Evolutionary conservation across 1,140 invertebrate genomes (phyloP).

Genomic region (Drosophila neocordata): DNA sequence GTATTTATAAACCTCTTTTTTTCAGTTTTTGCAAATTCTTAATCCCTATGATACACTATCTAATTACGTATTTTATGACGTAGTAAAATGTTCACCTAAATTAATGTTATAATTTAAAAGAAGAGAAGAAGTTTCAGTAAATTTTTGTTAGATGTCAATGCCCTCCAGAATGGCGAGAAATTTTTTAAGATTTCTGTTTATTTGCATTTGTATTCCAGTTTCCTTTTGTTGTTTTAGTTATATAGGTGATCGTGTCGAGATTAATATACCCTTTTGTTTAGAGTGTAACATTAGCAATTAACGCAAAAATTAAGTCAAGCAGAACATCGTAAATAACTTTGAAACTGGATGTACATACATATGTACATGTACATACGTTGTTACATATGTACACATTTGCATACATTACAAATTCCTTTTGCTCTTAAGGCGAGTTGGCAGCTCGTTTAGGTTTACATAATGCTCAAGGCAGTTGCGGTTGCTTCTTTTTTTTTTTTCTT

Average conservation of each 20-base stretch:
- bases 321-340: conserved; percentile 30
- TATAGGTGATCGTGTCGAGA: neutral
- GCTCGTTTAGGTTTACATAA: conserved; percentile 73
- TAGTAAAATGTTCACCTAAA: neutral
- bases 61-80: neutral
- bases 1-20: too few relatives aligned
- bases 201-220: conserved; percentile 1
- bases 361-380: neutral
- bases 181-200: neutral
- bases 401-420: conserved; percentile 46
- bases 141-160: neutral
- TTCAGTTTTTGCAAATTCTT: too few relatives aligned
- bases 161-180: neutral
- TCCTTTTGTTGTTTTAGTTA: neutral
- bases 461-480: conserved; percentile 68
- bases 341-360: conserved; percentile 5
- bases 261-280: neutral
- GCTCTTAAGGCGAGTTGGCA: conserved; percentile 30
- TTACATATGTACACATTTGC: conserved; percentile 52
- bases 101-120: neutral
- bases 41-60: neutral
- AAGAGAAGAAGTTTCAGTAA: neutral
- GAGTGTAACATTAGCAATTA: conserved; percentile 8
- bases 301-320: conserved; percentile 48
- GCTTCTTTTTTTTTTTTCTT: conserved; percentile 64